These are phyloP conservation scores for Crocuta crocuta DNA, from an alignment of 2,113 vertebrate species.

Conservation along the genomic window DNA sequence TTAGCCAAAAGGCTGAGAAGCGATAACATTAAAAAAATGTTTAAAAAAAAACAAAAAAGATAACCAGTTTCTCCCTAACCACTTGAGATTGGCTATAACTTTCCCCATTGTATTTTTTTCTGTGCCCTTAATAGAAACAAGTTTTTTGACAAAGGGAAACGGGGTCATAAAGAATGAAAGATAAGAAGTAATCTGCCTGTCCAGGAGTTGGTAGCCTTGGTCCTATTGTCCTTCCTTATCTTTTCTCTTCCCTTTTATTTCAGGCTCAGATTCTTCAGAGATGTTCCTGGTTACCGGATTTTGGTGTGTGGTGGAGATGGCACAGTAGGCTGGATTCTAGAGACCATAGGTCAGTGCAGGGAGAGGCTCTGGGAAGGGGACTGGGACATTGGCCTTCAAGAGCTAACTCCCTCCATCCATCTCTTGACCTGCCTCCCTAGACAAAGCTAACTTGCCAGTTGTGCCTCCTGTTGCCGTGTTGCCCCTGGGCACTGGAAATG, in stretches of 20 bases:
- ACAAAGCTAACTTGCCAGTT: slow-evolving; percentile 90
- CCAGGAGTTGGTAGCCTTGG: background rate
- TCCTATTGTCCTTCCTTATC: background rate
- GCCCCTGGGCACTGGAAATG: slow-evolving; percentile 96
- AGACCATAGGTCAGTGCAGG: slow-evolving; percentile 91
- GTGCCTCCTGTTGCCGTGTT: slow-evolving; percentile 94
- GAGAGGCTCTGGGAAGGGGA: background rate
- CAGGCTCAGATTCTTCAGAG: slow-evolving; percentile 94
- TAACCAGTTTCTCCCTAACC: background rate
- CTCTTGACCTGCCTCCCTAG: slow-evolving; percentile 80
- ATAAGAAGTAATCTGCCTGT: background rate
- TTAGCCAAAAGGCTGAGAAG: too few species aligned
- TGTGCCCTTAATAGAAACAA: slow-evolving; percentile 12
- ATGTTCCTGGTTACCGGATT: slow-evolving; percentile 91
- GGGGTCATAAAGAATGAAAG: background rate
- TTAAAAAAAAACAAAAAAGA: background rate
- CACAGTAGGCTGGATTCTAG: slow-evolving; percentile 96
- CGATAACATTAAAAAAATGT: too few species aligned
- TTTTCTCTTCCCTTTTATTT: slow-evolving; percentile 82
- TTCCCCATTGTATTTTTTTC: background rate
- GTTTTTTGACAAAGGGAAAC: background rate
- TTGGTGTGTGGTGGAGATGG: slow-evolving; percentile 95
- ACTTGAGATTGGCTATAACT: background rate
- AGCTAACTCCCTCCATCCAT: background rate
- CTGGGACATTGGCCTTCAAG: background rate